Conservation (phyloP, 2,797 vertebrate genomes). For the Tapera naevia region DNA sequence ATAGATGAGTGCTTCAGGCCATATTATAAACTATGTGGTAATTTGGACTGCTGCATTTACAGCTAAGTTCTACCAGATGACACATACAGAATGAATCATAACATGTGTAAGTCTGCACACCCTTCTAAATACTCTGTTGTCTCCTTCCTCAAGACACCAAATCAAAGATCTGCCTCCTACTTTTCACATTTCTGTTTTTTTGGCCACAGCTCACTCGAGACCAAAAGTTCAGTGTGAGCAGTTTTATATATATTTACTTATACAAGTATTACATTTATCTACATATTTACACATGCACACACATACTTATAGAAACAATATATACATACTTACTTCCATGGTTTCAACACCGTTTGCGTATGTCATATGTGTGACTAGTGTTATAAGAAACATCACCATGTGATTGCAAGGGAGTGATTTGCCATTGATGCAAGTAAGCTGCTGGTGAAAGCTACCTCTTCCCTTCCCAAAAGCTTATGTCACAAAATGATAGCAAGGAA, state of each 20-base stretch:
- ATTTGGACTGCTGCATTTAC: slow-evolving; percentile 47
- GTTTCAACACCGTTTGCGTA: neutral
- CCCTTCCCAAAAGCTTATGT: neutral
- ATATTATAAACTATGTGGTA: slow-evolving; percentile 8
- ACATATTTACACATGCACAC: neutral
- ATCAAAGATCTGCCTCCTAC: neutral
- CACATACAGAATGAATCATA: slow-evolving; percentile 54
- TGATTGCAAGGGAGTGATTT: neutral
- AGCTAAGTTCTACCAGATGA: slow-evolving; percentile 73
- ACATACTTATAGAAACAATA: neutral
- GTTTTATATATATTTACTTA: neutral
- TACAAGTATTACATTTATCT: neutral
- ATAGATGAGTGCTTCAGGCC: neutral
- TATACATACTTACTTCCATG: neutral
- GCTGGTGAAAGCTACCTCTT: neutral
- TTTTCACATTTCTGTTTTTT: neutral
- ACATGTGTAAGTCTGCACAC: slow-evolving; percentile 36
- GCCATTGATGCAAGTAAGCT: neutral
- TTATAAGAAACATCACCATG: neutral
- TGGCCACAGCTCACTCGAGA: neutral
- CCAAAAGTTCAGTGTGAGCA: neutral
- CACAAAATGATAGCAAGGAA: neutral
- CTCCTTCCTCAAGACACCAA: neutral
- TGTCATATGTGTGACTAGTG: neutral
- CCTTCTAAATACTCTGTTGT: neutral